Evolutionary conservation across 2,888 invertebrate species (phyloP).

Genomic region (Parascotia fuliginaria): DNA sequence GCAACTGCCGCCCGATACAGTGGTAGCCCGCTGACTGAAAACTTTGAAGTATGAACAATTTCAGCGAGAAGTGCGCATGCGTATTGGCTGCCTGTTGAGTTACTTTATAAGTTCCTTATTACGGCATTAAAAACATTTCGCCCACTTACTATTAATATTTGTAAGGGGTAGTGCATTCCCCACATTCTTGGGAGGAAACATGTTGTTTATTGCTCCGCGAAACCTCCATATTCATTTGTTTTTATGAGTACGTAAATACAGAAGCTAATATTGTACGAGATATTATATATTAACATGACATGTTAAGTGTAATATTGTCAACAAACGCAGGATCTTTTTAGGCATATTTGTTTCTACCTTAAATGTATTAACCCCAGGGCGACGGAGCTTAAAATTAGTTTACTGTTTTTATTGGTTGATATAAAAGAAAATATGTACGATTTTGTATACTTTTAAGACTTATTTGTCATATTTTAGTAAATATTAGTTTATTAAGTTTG

Average conservation of each 20-base stretch:
- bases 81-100: constrained; percentile 57
- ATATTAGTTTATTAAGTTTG: too few relatives aligned
- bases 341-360: not conserved
- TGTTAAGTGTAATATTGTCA: not conserved
- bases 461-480: too few relatives aligned
- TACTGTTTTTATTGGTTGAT: too few relatives aligned
- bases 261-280: not conserved
- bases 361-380: not conserved
- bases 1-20: constrained; percentile 41
- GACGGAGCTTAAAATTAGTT: too few relatives aligned
- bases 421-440: too few relatives aligned
- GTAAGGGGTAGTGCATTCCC: constrained; percentile 13
- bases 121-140: constrained; percentile 30
- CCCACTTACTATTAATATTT: constrained; percentile 19
- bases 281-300: not conserved
- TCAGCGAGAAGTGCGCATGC: constrained; percentile 54
- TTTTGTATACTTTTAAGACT: too few relatives aligned
- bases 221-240: constrained; percentile 5
- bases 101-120: constrained; percentile 43
- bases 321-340: not conserved
- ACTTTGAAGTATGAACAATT: constrained; percentile 43
- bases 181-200: constrained; percentile 1
- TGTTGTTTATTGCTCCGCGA: constrained; percentile 5
- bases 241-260: constrained; percentile 1
- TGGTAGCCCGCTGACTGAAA: constrained; percentile 54